Base-by-base conservation (phyloP, 2,888 invertebrate genomes). In the Tipula unca region DNA sequence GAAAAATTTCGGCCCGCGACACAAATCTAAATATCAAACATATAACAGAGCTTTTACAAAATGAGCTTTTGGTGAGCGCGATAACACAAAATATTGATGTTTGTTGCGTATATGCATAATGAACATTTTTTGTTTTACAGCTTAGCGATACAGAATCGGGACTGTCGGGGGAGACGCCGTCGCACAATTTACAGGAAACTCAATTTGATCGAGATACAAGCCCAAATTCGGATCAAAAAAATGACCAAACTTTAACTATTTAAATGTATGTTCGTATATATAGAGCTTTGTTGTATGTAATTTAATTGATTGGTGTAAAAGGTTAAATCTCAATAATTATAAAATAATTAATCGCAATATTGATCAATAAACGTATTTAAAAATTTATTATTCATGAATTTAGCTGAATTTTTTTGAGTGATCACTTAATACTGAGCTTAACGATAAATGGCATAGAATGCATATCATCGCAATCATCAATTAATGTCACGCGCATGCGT, bases 1-100 rank as follows among this genome's bases (percentile, higher is more conserved):
- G 95, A 89, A 98, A 98, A 91, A 97, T 98, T 86, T 96, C 96
- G 17, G 96, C 96, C 14, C 94, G 95, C 87, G 97, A 97, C 90
- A 95, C 95, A 85, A 96, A 96, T n/a, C 93, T 97, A 82, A 96
- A 97, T 88, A 94, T 97, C 2, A 95, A 96, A 87, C 93, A 94
- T 48, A 95, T 97, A 87, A 94, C 96, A 0, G 95, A 93, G 88
- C 93, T 97, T 92, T 91, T 97, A 6, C 94, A 94, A 84, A 84
- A 35, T 84, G 84, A 84, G 17, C 35, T 84, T 32, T 17, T 35
- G 35, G 84, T 84, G 39, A 39, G 39, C 13, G 6, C n/a, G n/a
- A 2, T 39, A 13, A 8, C 39, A 17, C 17, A 6, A 14, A 14
- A 14, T 42, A 14, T 42, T 42, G 1, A 14, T 14, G 14, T 42